Conservation (phyloP, 2,888 invertebrate species). For the Ceriagrion tenellum region DNA sequence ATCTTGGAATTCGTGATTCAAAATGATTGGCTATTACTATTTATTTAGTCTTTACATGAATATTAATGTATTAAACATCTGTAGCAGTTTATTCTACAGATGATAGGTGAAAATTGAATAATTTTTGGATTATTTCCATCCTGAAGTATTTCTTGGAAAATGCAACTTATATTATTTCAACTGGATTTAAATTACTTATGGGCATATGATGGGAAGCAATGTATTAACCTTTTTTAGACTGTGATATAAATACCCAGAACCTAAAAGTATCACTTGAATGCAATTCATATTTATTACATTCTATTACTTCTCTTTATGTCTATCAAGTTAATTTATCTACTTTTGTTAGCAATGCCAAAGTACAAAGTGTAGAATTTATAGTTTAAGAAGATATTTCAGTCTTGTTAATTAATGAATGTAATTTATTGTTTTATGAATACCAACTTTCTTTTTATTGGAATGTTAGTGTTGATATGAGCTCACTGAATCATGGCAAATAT, state of each 20-base stretch:
- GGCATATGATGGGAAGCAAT: background rate
- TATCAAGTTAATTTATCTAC: background rate
- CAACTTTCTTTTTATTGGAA: background rate
- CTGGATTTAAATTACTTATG: background rate
- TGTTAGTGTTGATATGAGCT: background rate
- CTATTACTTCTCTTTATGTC: background rate
- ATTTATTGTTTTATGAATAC: slow-evolving; percentile 20
- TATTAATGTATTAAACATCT: background rate
- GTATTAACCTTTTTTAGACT: slow-evolving; percentile 54
- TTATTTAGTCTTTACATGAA: background rate
- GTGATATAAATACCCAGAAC: slow-evolving; percentile 63
- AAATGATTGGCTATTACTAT: background rate
- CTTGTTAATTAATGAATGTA: background rate
- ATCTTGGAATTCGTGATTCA: background rate
- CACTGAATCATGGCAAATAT: background rate
- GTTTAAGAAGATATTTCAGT: background rate
- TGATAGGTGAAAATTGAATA: background rate
- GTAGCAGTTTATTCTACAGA: background rate
- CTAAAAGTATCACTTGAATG: slow-evolving; percentile 20
- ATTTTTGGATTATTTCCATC: background rate
- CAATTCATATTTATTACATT: slow-evolving; percentile 2
- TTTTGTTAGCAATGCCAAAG: slow-evolving; percentile 35
- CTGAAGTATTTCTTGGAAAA: background rate
- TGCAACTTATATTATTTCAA: background rate
- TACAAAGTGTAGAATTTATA: slow-evolving; percentile 7